These are phyloP conservation scores for Drosophila greeni DNA, from an alignment of 2,888 invertebrate genomes.

Conservation along the genomic window DNA sequence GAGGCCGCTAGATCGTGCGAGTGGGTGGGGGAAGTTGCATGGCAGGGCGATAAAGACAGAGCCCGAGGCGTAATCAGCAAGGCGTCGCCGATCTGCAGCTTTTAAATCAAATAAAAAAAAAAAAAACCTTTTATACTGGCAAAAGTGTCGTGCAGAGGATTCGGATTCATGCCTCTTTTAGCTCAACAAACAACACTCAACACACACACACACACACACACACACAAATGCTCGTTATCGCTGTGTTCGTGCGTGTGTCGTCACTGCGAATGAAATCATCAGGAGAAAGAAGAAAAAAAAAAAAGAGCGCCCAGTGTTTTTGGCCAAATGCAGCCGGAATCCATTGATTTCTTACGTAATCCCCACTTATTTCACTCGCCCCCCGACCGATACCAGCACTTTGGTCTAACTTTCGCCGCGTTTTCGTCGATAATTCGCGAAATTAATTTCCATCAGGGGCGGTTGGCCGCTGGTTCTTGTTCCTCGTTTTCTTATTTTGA, in stretches of 20 bases:
- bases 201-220: conserved; percentile 22
- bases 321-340: conserved; percentile 54
- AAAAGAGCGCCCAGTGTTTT: conserved; percentile 23
- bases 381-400: conserved; percentile 52
- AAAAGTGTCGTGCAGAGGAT: conserved; percentile 22
- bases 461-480: conserved; percentile 37
- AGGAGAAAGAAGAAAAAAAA: conserved; percentile 17
- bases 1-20: conserved; percentile 3
- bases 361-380: conserved; percentile 63
- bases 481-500: conserved; percentile 61
- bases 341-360: conserved; percentile 70
- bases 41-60: conserved; percentile 9
- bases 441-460: conserved; percentile 77
- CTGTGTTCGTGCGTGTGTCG: conserved; percentile 42
- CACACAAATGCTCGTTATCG: conserved; percentile 22
- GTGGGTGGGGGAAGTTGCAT: conserved; percentile 27
- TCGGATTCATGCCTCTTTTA: conserved; percentile 26
- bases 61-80: conserved; percentile 21
- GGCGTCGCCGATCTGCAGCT: conserved; percentile 17
- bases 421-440: conserved; percentile 59
- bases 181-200: conserved; percentile 40
- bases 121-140: not conserved
- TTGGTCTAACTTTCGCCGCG: conserved; percentile 36
- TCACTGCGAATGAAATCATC: conserved; percentile 74
- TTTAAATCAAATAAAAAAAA: conserved; percentile 10